Evolutionary conservation across 2,113 vertebrate species (phyloP).

Genomic region (Peromyscus californicus): DNA sequence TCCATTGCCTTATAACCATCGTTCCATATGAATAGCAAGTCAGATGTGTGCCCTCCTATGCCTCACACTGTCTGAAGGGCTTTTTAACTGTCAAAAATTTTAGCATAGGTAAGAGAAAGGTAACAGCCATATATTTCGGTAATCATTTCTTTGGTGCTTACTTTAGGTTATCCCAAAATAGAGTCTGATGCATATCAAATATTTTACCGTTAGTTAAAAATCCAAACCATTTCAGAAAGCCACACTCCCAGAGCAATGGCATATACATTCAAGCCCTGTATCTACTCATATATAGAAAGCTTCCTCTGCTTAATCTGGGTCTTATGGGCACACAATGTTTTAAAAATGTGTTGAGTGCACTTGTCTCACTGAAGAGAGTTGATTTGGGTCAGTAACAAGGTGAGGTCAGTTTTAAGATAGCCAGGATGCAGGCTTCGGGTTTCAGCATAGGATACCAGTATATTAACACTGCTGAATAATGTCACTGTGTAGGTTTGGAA

Average conservation of each 20-base stretch:
- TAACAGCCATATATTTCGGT: background rate
- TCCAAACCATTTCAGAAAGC: background rate
- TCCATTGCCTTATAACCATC: background rate
- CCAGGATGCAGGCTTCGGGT: background rate
- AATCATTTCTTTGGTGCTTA: background rate
- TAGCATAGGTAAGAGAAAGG: background rate
- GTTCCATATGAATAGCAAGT: background rate
- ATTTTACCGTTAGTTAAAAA: background rate
- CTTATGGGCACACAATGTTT: background rate
- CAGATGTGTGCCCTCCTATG: background rate
- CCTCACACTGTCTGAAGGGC: background rate
- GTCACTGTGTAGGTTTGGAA: background rate
- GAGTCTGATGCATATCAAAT: background rate
- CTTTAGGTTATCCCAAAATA: conserved; percentile 7
- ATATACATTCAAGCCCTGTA: background rate
- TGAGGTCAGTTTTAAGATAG: background rate
- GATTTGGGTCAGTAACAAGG: background rate
- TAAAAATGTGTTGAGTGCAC: background rate
- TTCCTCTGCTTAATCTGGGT: background rate
- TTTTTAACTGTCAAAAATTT: background rate
- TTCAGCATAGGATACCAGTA: background rate
- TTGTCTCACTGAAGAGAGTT: background rate
- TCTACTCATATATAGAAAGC: background rate
- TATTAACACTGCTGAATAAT: background rate
- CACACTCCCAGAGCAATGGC: background rate